A percentile compares a stretch with the other conserved stretches of the same genome.
phyloP scores from a whole-genome alignment of 37 sponge, comb jelly and placozoan species.

The Oopsacas minuta region DNA sequence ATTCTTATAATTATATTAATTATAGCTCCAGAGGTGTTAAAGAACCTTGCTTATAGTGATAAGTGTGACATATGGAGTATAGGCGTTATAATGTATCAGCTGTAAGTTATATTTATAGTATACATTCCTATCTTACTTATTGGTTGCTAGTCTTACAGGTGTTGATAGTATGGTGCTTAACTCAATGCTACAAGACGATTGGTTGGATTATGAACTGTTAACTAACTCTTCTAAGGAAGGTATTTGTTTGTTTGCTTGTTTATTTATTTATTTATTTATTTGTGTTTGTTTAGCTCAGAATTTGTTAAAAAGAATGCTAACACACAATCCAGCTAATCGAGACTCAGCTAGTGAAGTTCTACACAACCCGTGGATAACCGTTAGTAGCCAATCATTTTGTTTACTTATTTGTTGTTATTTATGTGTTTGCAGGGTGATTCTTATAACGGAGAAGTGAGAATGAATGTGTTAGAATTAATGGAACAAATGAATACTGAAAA shows the following conservation, averaged over 20 bases:
- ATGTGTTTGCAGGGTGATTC: not conserved
- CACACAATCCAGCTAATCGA: not conserved
- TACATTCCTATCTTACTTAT: not conserved
- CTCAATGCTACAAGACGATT: not conserved
- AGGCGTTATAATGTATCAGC: slow-evolving; percentile 5
- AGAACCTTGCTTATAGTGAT: not conserved
- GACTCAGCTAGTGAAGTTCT: not conserved
- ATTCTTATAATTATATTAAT: not conserved
- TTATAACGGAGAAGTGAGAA: not conserved
- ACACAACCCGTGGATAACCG: not conserved
- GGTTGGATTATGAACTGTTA: not conserved
- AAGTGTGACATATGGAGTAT: slow-evolving; percentile 13
- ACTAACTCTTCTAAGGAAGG: not conserved
- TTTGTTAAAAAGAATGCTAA: slow-evolving; percentile 16
- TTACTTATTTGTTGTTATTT: not conserved
- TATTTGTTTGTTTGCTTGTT: not conserved
- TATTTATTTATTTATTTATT: not conserved
- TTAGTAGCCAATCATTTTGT: not conserved
- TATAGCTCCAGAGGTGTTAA: not conserved
- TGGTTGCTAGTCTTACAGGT: not conserved
- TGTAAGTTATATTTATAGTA: slow-evolving; percentile 1
- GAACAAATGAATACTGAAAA: not conserved
- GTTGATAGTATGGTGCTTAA: not conserved
- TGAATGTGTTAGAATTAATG: slow-evolving; percentile 7
- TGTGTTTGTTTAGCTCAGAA: not conserved